Base-by-base conservation (phyloP, 2,888 invertebrate genomes). In the Lamellibrachia satsuma region DNA sequence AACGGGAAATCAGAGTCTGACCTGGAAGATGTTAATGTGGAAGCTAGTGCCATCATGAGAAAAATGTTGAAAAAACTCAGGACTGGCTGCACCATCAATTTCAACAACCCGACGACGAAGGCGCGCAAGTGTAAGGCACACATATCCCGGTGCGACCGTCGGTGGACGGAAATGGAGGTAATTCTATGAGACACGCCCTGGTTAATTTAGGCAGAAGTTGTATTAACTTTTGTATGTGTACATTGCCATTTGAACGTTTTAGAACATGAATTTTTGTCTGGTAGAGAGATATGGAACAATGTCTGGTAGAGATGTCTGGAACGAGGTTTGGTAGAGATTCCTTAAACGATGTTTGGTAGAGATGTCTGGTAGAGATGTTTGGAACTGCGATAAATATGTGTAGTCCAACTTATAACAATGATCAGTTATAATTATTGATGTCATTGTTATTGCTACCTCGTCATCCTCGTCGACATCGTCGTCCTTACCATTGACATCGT, bases 71-170 rank as follows among this genome's bases (percentile, higher is more conserved):
- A 93, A 22, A 93, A 91, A 22, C 90, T 57, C 7, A 91, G 51
- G 51, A 91, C 91, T 3, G 22, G 60, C 15, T 52, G 92, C 8
- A 51, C 91, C 27, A 51, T 75, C 11, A 22, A 75, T 15, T 75
- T 75, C 75, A 1, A 11, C 6, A 4, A 22, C 22, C 75, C 92
- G 52, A 90, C 90, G 60, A 90, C 60, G 57, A 90, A 52, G 39
- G 92, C 93, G 90, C 90, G 94, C 27, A 94, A 92, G 92, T 94
- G 94, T 90, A 94, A 94, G 60, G 92, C 93, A 2, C 91, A 92
- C 92, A 11, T 92, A 3, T 91, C 92, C 90, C 15, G 75, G 60
- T 94, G 94, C 91, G 92, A 91, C 0, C 55, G 90, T 22, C 9
- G 51, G 1, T 93, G 92, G 91, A 75, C 75, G 22, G 75, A n/a